Conservation (phyloP, 1,140 invertebrate species). For the Leptinotarsa undecemlineata region DNA sequence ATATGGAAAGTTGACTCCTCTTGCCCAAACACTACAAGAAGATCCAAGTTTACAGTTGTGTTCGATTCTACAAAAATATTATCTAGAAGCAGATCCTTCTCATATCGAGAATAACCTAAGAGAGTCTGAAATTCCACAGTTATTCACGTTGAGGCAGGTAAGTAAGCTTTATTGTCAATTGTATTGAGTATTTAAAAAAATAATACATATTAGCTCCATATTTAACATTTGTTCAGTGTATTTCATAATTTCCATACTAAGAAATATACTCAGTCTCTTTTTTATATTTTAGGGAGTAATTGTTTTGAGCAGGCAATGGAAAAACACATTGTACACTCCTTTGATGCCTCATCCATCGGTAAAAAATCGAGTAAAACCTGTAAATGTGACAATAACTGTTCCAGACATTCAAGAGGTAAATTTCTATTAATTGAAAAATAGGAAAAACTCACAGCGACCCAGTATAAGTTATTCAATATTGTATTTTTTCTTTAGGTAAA, state of each 20-base stretch:
- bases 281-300: constrained; percentile 76
- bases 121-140: constrained; percentile 79
- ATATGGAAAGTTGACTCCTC: constrained; percentile 83
- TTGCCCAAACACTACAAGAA: constrained; percentile 90
- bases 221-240: no score
- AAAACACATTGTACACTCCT: constrained; percentile 93
- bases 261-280: neutral
- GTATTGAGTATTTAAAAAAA: no score
- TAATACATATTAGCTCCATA: neutral
- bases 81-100: constrained; percentile 72
- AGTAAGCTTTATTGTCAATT: constrained; percentile 5
- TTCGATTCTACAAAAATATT: constrained; percentile 84
- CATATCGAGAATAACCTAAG: constrained; percentile 84
- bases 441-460: no score
- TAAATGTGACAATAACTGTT: constrained; percentile 86
- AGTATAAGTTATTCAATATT: neutral
- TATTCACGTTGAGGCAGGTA: constrained; percentile 86
- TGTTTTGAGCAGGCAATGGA: constrained; percentile 93
- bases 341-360: constrained; percentile 87
- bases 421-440: constrained; percentile 18
- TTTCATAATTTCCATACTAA: no score
- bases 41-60: constrained; percentile 95
- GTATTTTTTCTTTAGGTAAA: constrained; percentile 36
- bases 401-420: constrained; percentile 79
- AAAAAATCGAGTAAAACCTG: constrained; percentile 80